These are phyloP conservation scores for Bradysia coprophila DNA, from an alignment of 1,140 invertebrate species.

Conservation along the genomic window DNA sequence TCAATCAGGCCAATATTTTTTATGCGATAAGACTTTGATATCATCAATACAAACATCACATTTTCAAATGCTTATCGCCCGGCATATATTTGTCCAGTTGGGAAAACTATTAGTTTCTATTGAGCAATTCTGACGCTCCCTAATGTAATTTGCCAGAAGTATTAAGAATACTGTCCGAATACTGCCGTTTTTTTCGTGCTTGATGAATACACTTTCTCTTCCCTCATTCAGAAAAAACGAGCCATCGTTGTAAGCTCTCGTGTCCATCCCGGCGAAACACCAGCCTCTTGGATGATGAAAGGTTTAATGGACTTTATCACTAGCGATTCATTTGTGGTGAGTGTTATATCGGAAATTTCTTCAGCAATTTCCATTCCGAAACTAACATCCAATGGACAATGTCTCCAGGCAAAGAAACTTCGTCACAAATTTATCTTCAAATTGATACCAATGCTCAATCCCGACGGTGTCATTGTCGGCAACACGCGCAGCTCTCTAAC, in stretches of 20 bases:
- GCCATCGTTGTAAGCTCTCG: constrained; percentile 74
- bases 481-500: constrained; percentile 79
- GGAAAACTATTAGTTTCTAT: no score
- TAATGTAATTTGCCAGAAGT: no score
- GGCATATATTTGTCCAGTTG: no score
- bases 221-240: constrained; percentile 51
- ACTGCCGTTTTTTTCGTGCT: no score
- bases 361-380: background rate
- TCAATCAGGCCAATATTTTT: no score
- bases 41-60: no score
- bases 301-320: constrained; percentile 83
- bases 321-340: constrained; percentile 40
- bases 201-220: no score
- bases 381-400: no score
- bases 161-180: no score
- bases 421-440: constrained; percentile 91
- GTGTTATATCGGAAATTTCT: background rate
- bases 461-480: constrained; percentile 83
- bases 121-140: no score
- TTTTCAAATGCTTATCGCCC: no score
- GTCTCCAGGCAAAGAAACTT: constrained; percentile 59
- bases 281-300: constrained; percentile 94
- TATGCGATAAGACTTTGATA: no score
- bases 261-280: constrained; percentile 92
- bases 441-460: constrained; percentile 88